phyloP scores from a whole-genome alignment of 2,797 vertebrate genomes.

The Phrynocephalus forsythii region DNA sequence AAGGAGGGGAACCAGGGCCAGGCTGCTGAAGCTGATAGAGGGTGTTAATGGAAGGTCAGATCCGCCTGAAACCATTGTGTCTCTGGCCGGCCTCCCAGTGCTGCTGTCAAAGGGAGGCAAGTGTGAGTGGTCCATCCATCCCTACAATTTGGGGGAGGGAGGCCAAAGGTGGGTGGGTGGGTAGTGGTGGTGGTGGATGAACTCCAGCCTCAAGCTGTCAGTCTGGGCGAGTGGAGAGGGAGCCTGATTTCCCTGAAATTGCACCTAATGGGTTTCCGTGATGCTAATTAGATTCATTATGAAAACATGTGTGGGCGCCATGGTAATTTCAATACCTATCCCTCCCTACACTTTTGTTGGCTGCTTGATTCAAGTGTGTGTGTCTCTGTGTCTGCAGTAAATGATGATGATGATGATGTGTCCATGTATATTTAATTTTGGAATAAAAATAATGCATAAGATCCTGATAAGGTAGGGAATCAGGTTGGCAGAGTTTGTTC shows the following conservation, averaged over 20 bases:
- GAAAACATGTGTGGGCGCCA: not conserved
- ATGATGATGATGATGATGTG: not conserved
- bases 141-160: slow-evolving; percentile 80
- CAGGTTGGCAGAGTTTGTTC: not conserved
- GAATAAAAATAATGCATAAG: not conserved
- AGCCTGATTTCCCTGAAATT: not conserved
- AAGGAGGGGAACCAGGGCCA: slow-evolving; percentile 83
- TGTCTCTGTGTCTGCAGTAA: not conserved
- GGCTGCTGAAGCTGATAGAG: slow-evolving; percentile 92
- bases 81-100: slow-evolving; percentile 90
- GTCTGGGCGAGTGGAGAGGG: not conserved
- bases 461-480: not conserved
- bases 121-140: slow-evolving; percentile 75
- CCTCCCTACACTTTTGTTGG: not conserved
- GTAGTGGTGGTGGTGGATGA: not conserved
- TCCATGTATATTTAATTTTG: not conserved
- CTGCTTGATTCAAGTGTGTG: not conserved
- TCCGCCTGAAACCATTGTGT: slow-evolving; percentile 88
- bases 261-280: not conserved
- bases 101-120: slow-evolving; percentile 85
- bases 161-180: slow-evolving; percentile 54
- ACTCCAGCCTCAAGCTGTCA: slow-evolving; percentile 10
- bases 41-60: slow-evolving; percentile 94
- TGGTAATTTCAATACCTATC: not conserved
- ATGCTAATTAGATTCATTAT: slow-evolving; percentile 31